phyloP scores from a whole-genome alignment of 2,888 invertebrate genomes.

The Anarsia innoxiella region DNA sequence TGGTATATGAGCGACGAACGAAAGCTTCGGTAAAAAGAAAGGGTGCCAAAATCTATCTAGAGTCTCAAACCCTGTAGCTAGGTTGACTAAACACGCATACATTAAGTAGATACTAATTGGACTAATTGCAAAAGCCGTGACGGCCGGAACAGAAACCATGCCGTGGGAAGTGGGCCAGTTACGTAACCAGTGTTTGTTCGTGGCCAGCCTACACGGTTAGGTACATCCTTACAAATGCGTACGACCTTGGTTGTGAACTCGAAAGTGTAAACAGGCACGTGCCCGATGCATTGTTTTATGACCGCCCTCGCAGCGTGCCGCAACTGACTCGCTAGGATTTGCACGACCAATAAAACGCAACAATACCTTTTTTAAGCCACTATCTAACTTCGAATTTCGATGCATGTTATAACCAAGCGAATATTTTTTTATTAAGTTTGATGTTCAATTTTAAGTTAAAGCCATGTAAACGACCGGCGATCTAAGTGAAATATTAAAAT shows the following conservation, averaged over 20 bases:
- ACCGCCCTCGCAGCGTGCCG: conserved; percentile 46
- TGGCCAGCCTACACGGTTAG: conserved; percentile 52
- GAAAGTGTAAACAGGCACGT: conserved; percentile 72
- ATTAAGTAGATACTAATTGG: conserved; percentile 15
- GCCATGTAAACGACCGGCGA: too few species aligned
- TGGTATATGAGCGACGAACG: too few species aligned
- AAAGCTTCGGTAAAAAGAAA: too few species aligned
- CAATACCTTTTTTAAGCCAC: too few species aligned
- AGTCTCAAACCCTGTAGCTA: not conserved
- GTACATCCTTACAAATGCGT: conserved; percentile 75
- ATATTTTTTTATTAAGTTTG: too few species aligned
- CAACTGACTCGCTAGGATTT: conserved; percentile 33
- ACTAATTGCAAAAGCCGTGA: conserved; percentile 47
- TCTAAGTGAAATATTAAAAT: too few species aligned
- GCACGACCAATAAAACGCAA: conserved; percentile 18
- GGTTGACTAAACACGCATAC: not conserved
- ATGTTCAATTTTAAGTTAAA: too few species aligned
- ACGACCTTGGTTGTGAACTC: conserved; percentile 73
- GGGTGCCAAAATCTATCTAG: too few species aligned
- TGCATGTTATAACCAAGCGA: too few species aligned
- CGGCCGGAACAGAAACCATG: conserved; percentile 49
- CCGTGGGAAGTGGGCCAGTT: conserved; percentile 71
- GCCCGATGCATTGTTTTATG: conserved; percentile 74
- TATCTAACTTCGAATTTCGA: too few species aligned
- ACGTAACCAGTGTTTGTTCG: conserved; percentile 71